Percentiles rank a stretch among this genome's conserved stretches.
These are phyloP conservation scores for Peribatodes rhomboidaria DNA, from an alignment of 2,888 invertebrate species.

Conservation along the genomic window DNA sequence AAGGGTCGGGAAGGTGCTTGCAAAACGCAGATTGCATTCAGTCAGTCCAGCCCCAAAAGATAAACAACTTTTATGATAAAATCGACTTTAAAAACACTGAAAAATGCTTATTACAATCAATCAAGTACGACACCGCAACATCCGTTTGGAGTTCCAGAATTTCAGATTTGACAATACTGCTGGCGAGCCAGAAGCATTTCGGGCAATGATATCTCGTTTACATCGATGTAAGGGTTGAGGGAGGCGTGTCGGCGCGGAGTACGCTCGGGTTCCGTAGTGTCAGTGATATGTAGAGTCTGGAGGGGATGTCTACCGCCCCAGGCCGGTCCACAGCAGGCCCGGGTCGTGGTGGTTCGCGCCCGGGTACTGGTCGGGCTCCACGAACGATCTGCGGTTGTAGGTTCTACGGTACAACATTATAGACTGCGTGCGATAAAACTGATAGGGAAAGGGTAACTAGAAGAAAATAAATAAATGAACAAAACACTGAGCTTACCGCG, in stretches of 20 bases:
- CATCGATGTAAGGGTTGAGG: conserved; percentile 18
- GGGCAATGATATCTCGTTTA: conserved; percentile 47
- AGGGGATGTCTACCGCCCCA: conserved; percentile 79
- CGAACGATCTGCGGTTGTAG: conserved; percentile 87
- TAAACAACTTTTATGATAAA: neutral
- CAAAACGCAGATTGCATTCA: neutral
- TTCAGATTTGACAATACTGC: conserved; percentile 58
- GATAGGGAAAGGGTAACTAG: neutral
- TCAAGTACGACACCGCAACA: neutral
- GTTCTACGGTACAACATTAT: conserved; percentile 81
- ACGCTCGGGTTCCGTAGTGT: neutral
- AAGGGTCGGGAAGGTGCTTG: neutral
- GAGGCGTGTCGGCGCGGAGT: conserved; percentile 23
- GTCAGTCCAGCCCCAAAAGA: conserved; percentile 12
- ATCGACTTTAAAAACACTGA: neutral
- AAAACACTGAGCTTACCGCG: neutral
- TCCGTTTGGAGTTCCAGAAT: conserved; percentile 31
- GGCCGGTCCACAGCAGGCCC: conserved; percentile 88
- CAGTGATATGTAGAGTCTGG: conserved; percentile 14
- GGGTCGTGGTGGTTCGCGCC: conserved; percentile 89
- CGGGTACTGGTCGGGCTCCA: conserved; percentile 86
- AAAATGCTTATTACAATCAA: neutral
- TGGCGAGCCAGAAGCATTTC: conserved; percentile 58
- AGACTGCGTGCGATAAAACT: conserved; percentile 10
- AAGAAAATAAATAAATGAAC: neutral